Conservation (phyloP, 2,888 invertebrate genomes). For the Eueremaeus valkanovi region DNA sequence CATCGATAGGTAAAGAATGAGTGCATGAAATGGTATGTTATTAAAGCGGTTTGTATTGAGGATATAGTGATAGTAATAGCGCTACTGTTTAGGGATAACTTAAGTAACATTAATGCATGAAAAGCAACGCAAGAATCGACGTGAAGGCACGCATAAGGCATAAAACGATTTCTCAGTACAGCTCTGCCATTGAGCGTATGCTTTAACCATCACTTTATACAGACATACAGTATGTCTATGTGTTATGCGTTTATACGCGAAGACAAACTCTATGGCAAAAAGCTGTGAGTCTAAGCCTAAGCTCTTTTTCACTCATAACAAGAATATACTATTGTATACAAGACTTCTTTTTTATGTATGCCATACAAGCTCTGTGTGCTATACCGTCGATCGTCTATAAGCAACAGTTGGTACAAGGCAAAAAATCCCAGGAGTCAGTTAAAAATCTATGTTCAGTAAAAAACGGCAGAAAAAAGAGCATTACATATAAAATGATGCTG, state of each 20-base stretch:
- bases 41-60: neutral
- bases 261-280: neutral
- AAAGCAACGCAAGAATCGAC: neutral
- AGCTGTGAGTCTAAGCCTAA: neutral
- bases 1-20: no score
- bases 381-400: conserved; percentile 7
- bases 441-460: conserved; percentile 29
- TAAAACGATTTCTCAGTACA: neutral
- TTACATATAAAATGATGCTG: conserved; percentile 8
- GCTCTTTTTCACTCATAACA: neutral
- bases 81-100: conserved; percentile 19
- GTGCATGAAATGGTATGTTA: no score
- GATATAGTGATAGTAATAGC: neutral
- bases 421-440: conserved; percentile 32
- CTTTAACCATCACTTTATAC: conserved; percentile 1
- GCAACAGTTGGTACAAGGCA: conserved; percentile 25
- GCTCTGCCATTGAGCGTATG: neutral
- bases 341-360: neutral
- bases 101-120: conserved; percentile 20
- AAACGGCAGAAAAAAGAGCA: neutral
- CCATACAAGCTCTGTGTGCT: neutral
- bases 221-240: neutral
- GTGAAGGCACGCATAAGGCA: conserved; percentile 16
- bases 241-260: neutral
- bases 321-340: neutral